phyloP scores from a whole-genome alignment of 2,888 invertebrate genomes.

The Emmelina monodactyla region DNA sequence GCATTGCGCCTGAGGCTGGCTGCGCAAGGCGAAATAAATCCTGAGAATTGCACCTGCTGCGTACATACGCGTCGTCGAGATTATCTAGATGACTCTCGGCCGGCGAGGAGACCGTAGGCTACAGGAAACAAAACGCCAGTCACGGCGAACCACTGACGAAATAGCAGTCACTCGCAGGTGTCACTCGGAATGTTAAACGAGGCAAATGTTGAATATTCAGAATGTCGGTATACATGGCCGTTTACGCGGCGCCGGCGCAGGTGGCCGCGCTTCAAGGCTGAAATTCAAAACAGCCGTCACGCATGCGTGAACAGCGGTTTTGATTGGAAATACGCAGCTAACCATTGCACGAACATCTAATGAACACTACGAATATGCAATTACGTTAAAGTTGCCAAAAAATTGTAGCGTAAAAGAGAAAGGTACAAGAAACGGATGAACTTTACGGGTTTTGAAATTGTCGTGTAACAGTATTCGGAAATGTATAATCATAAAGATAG shows the following conservation, averaged over 20 bases:
- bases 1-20: slow-evolving; percentile 44
- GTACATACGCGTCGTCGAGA: background rate
- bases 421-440: too few relatives aligned
- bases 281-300: slow-evolving; percentile 66
- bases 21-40: slow-evolving; percentile 57
- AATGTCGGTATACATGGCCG: slow-evolving; percentile 62
- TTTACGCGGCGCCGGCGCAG: slow-evolving; percentile 71
- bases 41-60: slow-evolving; percentile 57
- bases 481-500: too few relatives aligned
- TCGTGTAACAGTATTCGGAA: too few relatives aligned
- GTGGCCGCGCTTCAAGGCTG: slow-evolving; percentile 68
- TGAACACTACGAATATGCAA: too few relatives aligned
- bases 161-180: slow-evolving; percentile 52
- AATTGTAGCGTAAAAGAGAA: too few relatives aligned
- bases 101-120: background rate
- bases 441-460: too few relatives aligned
- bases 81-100: background rate
- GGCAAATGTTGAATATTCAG: slow-evolving; percentile 60
- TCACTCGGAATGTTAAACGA: slow-evolving; percentile 53
- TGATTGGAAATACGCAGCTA: slow-evolving; percentile 24
- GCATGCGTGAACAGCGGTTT: slow-evolving; percentile 56
- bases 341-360: slow-evolving; percentile 1
- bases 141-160: slow-evolving; percentile 28
- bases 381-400: too few relatives aligned
- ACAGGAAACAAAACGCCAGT: slow-evolving; percentile 17